phyloP scores from a whole-genome alignment of 1,140 invertebrate species.

The Drosophila littoralis region DNA sequence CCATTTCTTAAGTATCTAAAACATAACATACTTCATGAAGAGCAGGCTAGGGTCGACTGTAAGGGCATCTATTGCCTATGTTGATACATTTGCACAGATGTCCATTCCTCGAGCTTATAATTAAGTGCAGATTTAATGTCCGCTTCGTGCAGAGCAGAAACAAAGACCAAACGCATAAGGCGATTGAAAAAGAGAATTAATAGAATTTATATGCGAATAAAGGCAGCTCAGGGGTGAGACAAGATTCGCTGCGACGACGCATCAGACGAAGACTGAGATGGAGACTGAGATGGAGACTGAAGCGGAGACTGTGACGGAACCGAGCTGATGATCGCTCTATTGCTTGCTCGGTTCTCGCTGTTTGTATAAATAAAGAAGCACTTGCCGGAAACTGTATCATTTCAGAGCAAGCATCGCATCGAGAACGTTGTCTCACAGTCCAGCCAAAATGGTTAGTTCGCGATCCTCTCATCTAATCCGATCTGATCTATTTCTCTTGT shows the following conservation, averaged over 20 bases:
- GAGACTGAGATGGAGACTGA: constrained; percentile 5
- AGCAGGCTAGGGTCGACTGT: neutral
- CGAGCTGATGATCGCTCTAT: constrained; percentile 32
- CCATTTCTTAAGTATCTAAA: too few species aligned
- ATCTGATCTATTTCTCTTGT: constrained; percentile 2
- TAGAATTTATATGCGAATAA: constrained; percentile 69
- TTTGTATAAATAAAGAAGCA: constrained; percentile 82
- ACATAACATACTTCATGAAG: too few species aligned
- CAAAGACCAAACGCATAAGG: constrained; percentile 67
- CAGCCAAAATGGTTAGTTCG: constrained; percentile 56
- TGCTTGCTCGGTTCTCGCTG: constrained; percentile 44
- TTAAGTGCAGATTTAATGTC: constrained; percentile 31
- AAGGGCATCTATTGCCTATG: constrained; percentile 1
- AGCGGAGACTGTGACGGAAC: constrained; percentile 15
- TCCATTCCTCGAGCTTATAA: constrained; percentile 9
- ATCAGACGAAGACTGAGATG: constrained; percentile 12
- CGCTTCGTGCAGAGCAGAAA: constrained; percentile 43
- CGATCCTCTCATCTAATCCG: neutral
- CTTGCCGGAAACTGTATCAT: constrained; percentile 79
- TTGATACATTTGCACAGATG: neutral
- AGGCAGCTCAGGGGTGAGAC: constrained; percentile 60
- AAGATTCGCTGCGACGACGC: constrained; percentile 20
- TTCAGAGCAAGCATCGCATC: constrained; percentile 56
- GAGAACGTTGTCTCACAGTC: constrained; percentile 54
- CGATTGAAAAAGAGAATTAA: constrained; percentile 75